Evolutionary conservation across 1,140 invertebrate genomes (phyloP), one percentile per base, ranked within the genome.

Genomic region (Drosophila dunni): DNA sequence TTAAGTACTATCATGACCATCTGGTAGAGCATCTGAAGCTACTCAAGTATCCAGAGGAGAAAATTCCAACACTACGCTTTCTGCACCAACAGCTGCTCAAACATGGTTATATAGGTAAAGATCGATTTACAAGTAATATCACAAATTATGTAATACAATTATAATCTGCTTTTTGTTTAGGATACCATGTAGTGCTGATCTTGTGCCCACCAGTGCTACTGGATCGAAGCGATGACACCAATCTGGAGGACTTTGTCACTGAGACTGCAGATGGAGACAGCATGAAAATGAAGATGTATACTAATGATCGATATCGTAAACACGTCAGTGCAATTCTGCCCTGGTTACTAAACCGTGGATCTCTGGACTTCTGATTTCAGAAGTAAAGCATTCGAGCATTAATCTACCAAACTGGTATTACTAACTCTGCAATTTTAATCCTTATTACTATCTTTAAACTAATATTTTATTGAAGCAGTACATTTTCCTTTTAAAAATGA

Each of bases 41-140:
- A 9, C 72, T 91, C 7, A 79, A 83, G 10, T 90, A 88, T 44
- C 74, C 86, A 1, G 53, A 62, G 8, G 62, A 45, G 7, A 74
- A 77, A 36, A 65, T 93, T 0, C 93, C 93, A 0, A 93, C 86
- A 1, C 45, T 93, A 33, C 70, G 76, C 0, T 81, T 90, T 7
- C 15, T 94, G 0, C 81, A 90, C 38, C 64, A 58, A 24, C 66
- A 75, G 50, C 7, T 88, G 17, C 54, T 73, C 6, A 90, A 90
- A 65, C 78, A 89, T 50, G 76, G 72, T n/a, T 38, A 67, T 20
- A 78, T 71, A 51, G 81, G 84, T 78, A 38, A 50, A 62, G 17
- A 38, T 38, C 8, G 7, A 9, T 2, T 38, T 38, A 10, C 9
- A 13, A 13, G n/a, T 54, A 1, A 9, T 29, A 15, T 6, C 15